A percentile compares a stretch with the other conserved stretches of the same genome.
Conservation (phyloP, 2,113 vertebrate species). For the Platanista minor region DNA sequence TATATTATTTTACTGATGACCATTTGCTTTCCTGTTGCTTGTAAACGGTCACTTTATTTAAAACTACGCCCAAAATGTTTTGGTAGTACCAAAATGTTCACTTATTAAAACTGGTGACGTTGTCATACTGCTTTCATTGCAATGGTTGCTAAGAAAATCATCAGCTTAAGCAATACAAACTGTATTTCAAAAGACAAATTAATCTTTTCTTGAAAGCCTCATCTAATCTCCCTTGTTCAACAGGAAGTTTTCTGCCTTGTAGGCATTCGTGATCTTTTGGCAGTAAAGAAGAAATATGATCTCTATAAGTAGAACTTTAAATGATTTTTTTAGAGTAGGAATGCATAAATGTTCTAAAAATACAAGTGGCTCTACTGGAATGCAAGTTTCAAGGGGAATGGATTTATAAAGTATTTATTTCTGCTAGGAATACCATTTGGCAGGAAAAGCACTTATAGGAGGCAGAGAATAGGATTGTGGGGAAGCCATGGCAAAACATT, state of each 20-base stretch:
- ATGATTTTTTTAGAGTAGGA: constrained; percentile 64
- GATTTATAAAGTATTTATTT: constrained; percentile 67
- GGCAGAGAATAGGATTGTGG: constrained; percentile 7
- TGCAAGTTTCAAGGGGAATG: constrained; percentile 52
- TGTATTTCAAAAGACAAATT: constrained; percentile 75
- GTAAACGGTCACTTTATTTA: constrained; percentile 74
- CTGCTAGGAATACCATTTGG: constrained; percentile 54
- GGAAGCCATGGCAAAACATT: not conserved
- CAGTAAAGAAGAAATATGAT: constrained; percentile 67
- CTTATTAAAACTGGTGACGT: constrained; percentile 75
- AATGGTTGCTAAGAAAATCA: constrained; percentile 79
- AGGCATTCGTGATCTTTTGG: constrained; percentile 73
- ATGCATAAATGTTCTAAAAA: constrained; percentile 73
- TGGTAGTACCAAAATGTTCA: constrained; percentile 72
- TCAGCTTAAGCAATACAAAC: constrained; percentile 75
- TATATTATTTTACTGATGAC: constrained; percentile 47
- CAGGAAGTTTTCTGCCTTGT: constrained; percentile 67
- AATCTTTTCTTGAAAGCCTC: constrained; percentile 73
- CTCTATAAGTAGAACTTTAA: constrained; percentile 72
- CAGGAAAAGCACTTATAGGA: not conserved
- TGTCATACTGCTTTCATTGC: constrained; percentile 78
- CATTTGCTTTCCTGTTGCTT: constrained; percentile 56
- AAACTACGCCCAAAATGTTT: constrained; percentile 60
- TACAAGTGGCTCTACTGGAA: constrained; percentile 67
- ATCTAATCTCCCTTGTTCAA: constrained; percentile 73